Evolutionary conservation across 2,797 vertebrate genomes (phyloP).

Genomic region (Chiroxiphia lanceolata): DNA sequence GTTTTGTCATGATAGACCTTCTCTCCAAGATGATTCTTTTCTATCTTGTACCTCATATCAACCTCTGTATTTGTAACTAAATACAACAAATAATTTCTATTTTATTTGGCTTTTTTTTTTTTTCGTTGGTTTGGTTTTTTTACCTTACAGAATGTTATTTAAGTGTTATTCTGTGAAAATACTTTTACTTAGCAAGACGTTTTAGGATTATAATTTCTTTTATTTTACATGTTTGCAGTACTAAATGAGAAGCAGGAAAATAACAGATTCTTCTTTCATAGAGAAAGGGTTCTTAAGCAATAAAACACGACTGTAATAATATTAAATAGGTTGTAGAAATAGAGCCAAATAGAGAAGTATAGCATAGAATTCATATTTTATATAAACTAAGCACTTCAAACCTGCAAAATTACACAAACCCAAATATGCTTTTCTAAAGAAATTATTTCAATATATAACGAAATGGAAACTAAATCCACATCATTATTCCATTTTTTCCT

Average conservation of each 20-base stretch:
- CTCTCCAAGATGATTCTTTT: not conserved
- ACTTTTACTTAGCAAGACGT: not conserved
- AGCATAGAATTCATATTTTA: not conserved
- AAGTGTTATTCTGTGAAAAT: not conserved
- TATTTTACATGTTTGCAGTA: not conserved
- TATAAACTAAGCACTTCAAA: not conserved
- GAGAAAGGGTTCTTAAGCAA: not conserved
- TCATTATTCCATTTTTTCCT: fast-evolving
- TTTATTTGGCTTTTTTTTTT: not conserved
- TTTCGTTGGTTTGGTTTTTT: not conserved
- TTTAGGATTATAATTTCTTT: not conserved
- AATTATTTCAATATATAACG: not conserved
- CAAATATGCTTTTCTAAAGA: not conserved
- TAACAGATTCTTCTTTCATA: not conserved
- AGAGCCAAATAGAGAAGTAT: not conserved
- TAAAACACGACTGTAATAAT: not conserved
- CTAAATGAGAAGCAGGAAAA: not conserved
- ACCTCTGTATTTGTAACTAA: not conserved
- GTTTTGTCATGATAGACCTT: not conserved
- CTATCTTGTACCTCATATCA: not conserved
- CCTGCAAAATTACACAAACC: not conserved
- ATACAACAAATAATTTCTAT: not conserved
- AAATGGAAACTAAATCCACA: not conserved
- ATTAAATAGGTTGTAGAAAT: not conserved
- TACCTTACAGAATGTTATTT: not conserved